Evolutionary conservation across 1,140 invertebrate species (phyloP).

Genomic region (Euura saliciscinereae): DNA sequence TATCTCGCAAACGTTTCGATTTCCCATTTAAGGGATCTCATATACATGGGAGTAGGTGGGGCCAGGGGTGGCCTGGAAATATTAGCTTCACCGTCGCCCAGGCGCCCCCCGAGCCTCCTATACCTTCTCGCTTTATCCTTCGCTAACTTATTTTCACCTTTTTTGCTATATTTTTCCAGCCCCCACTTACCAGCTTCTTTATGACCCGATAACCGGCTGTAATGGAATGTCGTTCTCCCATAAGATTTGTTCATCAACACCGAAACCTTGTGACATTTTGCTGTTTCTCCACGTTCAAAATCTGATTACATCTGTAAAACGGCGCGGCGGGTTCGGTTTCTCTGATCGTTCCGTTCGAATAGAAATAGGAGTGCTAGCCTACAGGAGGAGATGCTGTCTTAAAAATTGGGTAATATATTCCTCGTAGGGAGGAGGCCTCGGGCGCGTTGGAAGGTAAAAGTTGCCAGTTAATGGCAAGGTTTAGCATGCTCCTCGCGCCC

Average conservation of each 20-base stretch:
- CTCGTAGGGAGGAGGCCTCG: background rate
- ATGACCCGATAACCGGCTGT: background rate
- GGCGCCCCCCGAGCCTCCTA: constrained; percentile 16
- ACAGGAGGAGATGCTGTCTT: background rate
- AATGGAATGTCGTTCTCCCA: background rate
- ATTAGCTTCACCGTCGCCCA: constrained; percentile 39
- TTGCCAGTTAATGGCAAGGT: constrained; percentile 4
- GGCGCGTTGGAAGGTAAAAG: background rate
- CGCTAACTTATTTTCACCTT: too few species aligned
- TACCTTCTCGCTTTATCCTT: background rate
- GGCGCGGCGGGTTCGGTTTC: too few species aligned
- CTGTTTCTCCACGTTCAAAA: too few species aligned
- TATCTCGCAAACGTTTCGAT: constrained; percentile 61
- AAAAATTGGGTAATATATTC: constrained; percentile 5
- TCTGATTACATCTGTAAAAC: too few species aligned
- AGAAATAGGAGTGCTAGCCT: too few species aligned
- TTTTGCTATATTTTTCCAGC: too few species aligned
- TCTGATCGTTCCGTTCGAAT: too few species aligned
- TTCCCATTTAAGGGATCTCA: constrained; percentile 60
- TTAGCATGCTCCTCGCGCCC: constrained; percentile 2
- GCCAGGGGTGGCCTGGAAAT: constrained; percentile 44
- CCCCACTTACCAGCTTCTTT: background rate
- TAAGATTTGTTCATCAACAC: too few species aligned
- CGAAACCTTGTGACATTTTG: too few species aligned
- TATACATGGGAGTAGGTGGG: constrained; percentile 38